Evolutionary conservation across 2,113 vertebrate species (phyloP), one percentile per base, ranked within the genome.

Genomic region (Brachionichthys hirsutus): DNA sequence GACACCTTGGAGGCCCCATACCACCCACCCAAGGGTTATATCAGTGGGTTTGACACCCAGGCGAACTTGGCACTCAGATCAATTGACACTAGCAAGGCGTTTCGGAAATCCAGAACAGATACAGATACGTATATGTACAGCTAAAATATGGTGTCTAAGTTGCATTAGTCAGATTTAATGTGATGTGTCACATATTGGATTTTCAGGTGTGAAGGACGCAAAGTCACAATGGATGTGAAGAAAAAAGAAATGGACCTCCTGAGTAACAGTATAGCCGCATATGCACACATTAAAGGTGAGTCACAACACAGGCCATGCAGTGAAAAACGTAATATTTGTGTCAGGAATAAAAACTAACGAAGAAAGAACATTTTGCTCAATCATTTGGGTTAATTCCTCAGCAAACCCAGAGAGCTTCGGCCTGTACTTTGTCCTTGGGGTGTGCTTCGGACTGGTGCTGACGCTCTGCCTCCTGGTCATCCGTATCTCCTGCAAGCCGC

Each of bases 391-490:
- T 24, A 5, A 20, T 30, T 58, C 19, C 53, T 14, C 52, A 99
- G 96, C 91, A 48, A 93, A 99, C 82, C 96, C 95, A 0, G 96
- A 98, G 85, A 98, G 94, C 70, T 97, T 98, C 0, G 95, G 96
- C 47, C 94, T 98, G 35, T 99, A 98, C 87, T 99, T 98, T 6
- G 95, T 99, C 72, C 92, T 98, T 16, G 95, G 97, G 0, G 92
- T 98, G 51, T 98, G 96, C 80, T 97, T 98, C 9, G 97, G 97
- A 60, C 90, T 99, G 79, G 89, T 98, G 81, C 90, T 99, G 62
- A 98, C 97, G 0, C 94, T 99, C 44, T 98, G 96, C 85, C 92
- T 98, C 59, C 89, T 98, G 73, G 93, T 98, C 73, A 95, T 98
- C 80, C 94, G 95, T 56, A 93, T 98, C 78, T 98, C 96, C 65